A percentile compares a stretch with the other conserved stretches of the same genome.
Evolutionary conservation across 2,113 vertebrate genomes (phyloP).

Genomic region (Myrmecobius fasciatus): DNA sequence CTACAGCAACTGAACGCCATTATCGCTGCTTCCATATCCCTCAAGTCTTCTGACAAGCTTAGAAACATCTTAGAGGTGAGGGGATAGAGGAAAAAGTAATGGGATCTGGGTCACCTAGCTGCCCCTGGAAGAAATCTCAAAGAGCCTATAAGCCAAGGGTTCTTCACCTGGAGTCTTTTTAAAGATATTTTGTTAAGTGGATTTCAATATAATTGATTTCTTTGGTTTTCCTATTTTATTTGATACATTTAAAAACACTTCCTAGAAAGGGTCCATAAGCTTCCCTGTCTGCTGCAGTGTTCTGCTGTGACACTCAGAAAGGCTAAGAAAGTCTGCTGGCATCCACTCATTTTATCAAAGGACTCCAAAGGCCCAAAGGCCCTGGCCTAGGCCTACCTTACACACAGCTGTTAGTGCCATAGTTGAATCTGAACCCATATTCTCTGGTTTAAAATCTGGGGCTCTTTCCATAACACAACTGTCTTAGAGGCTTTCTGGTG

Average conservation of each 20-base stretch:
- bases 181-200: neutral
- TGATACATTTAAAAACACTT: neutral
- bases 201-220: neutral
- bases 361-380: neutral
- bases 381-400: neutral
- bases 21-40: slow-evolving; percentile 94
- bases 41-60: slow-evolving; percentile 94
- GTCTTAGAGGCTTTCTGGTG: neutral
- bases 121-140: neutral
- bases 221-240: neutral
- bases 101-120: neutral
- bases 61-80: slow-evolving; percentile 96
- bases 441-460: neutral
- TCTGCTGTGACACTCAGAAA: neutral
- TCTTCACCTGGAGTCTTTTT: neutral
- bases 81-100: neutral
- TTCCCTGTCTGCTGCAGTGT: neutral
- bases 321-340: neutral
- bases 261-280: neutral
- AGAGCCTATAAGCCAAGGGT: neutral
- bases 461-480: neutral
- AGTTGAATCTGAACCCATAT: neutral
- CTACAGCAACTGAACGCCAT: slow-evolving; percentile 93
- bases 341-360: neutral
- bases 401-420: neutral